Percentiles rank a stretch among this genome's conserved stretches.
phyloP scores from a whole-genome alignment of 2,113 vertebrate genomes.

The Perccottus glenii region DNA sequence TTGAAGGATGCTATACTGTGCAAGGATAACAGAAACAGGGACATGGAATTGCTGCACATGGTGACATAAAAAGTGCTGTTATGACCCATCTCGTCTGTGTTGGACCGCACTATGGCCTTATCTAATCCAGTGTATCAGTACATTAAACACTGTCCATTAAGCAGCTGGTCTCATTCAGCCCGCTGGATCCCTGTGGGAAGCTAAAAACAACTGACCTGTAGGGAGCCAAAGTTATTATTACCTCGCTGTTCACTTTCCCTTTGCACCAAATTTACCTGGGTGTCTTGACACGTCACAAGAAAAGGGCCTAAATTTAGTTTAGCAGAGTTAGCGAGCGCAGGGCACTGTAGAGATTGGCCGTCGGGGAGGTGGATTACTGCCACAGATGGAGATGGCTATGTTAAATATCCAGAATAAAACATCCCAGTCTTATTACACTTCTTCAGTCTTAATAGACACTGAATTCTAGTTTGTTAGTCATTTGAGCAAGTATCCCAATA shows the following conservation, averaged over 20 bases:
- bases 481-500: neutral
- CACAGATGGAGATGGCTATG: neutral
- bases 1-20: neutral
- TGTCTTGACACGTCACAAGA: slow-evolving; percentile 34
- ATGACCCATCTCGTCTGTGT: too few relatives aligned
- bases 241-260: slow-evolving; percentile 41
- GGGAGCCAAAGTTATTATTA: slow-evolving; percentile 49
- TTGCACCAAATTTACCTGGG: slow-evolving; percentile 42
- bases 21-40: too few relatives aligned
- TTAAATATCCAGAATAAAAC: neutral
- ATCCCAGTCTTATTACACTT: neutral
- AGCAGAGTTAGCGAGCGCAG: neutral
- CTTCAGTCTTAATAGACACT: neutral
- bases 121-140: too few relatives aligned
- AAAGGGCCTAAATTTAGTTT: slow-evolving; percentile 45
- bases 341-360: slow-evolving; percentile 1
- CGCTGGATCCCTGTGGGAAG: slow-evolving; percentile 26
- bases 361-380: slow-evolving; percentile 14
- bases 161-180: slow-evolving; percentile 25
- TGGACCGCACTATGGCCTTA: too few relatives aligned
- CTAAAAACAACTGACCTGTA: slow-evolving; percentile 22
- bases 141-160: slow-evolving; percentile 24
- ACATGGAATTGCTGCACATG: too few relatives aligned
- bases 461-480: neutral
- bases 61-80: too few relatives aligned